Base-by-base conservation (phyloP, 2,113 vertebrate species). In the Lipophrys pholis region DNA sequence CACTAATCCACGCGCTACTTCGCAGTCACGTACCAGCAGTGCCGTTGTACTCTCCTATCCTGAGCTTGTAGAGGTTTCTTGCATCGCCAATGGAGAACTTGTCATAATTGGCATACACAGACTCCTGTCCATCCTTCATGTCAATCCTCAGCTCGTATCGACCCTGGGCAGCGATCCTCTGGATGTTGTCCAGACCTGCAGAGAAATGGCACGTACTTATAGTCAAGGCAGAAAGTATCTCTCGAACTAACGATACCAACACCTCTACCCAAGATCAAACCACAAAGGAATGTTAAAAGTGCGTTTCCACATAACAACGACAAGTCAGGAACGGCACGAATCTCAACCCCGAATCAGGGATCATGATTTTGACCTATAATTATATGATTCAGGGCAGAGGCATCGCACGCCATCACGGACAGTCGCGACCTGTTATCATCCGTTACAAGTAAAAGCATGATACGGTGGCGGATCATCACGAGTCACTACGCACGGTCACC, bases 141-240 rank as follows among this genome's bases (percentile, higher is more conserved):
- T 99, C 98, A 64, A 99, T 96, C 0, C 97, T 94, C 53, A 99
- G 90, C 88, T 99, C 97, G 0, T 98, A 98, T 15, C 95, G 96
- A 7, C 97, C 97, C 60, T 99, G 98, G 50, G 94, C 92, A 0
- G 98, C 94, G 76, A 98, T 94, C 94, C 83, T 96, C 90, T 99
- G 97, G 63, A 99, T 95, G 80, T 96, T 97, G 87, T 99, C 98
- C 76, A 99, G 91, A 61, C 98, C 98, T 99, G 91, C 3, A 72
- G 7, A 58, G 39, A 80, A 50, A 82, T 9, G 78, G 50, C 51
- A 11, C 6, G 6, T 30, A 62, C 54, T 54, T 61, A 51, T 10
- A 21, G 43, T 12, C 9, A n/a, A 43, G 12, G 35, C 8, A 17
- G 16, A 40, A 60, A 43, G 6, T 16, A 8, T 17, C 39, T 36